phyloP scores from a whole-genome alignment of 2,797 vertebrate genomes.

The Acipenser transmontanus region DNA sequence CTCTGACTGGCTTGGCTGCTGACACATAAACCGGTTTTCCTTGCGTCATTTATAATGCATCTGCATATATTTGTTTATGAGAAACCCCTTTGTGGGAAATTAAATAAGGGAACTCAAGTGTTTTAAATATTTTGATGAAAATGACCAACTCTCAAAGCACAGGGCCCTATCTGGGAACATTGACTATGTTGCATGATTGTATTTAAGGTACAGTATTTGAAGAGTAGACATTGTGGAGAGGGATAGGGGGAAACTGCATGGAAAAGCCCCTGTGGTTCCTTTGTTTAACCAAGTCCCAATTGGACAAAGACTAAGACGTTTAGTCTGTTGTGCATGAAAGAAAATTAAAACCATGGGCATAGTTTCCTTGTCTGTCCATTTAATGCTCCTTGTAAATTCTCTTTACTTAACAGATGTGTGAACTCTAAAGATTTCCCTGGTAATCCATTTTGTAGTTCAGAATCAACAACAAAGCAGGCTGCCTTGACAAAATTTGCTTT shows the following conservation, averaged over 20 bases:
- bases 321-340: slow-evolving; percentile 60
- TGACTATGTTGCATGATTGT: neutral
- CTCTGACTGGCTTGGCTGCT: too few species aligned
- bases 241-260: slow-evolving; percentile 48
- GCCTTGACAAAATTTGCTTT: slow-evolving; percentile 86
- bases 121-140: slow-evolving; percentile 58
- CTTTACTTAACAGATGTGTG: slow-evolving; percentile 70
- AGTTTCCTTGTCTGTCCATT: slow-evolving; percentile 66
- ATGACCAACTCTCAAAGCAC: slow-evolving; percentile 30
- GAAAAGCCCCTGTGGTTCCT: slow-evolving; percentile 65
- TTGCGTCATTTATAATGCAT: too few species aligned
- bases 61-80: too few species aligned
- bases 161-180: slow-evolving; percentile 25
- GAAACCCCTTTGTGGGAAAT: slow-evolving; percentile 30
- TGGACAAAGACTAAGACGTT: slow-evolving; percentile 61
- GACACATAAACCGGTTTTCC: too few species aligned
- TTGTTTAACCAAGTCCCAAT: slow-evolving; percentile 57
- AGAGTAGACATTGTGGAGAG: slow-evolving; percentile 43
- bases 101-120: slow-evolving; percentile 52
- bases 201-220: slow-evolving; percentile 29
- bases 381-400: slow-evolving; percentile 80
- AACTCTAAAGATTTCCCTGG: slow-evolving; percentile 71
- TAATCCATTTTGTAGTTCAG: slow-evolving; percentile 96
- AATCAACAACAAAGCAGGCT: slow-evolving; percentile 90
- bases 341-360: slow-evolving; percentile 62